Evolutionary conservation across 2,113 vertebrate genomes (phyloP).

Genomic region (Malurus melanocephalus): DNA sequence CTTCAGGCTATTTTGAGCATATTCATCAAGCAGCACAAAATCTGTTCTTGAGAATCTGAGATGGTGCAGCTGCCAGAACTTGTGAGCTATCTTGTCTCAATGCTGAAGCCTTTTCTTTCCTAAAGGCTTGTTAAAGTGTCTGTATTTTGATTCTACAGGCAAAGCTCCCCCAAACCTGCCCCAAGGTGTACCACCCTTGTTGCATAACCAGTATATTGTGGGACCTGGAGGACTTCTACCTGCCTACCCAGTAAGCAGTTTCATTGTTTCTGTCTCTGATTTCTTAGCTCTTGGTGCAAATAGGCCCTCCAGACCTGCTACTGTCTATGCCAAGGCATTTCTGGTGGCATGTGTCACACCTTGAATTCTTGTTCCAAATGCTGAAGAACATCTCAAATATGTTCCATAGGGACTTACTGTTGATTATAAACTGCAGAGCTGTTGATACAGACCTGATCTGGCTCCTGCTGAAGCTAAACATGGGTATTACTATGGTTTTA

Average conservation of each 20-base stretch:
- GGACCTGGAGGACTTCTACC: slow-evolving; percentile 95
- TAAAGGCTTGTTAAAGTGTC: slow-evolving; percentile 2
- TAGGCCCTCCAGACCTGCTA: background rate
- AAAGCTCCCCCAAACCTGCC: slow-evolving; percentile 94
- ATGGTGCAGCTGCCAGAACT: background rate
- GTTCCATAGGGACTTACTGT: background rate
- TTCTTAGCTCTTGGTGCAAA: background rate
- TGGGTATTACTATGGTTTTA: background rate
- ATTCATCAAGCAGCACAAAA: background rate
- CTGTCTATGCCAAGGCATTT: background rate
- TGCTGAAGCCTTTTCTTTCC: background rate
- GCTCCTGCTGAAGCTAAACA: background rate
- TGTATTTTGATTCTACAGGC: slow-evolving; percentile 76
- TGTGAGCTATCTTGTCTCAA: background rate
- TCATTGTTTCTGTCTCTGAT: background rate
- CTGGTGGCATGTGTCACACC: background rate
- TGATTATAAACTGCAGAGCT: background rate
- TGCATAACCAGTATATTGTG: slow-evolving; percentile 97
- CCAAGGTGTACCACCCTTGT: slow-evolving; percentile 90
- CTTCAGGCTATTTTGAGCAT: background rate
- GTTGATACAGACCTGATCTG: background rate
- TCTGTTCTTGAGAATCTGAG: background rate
- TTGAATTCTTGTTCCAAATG: background rate
- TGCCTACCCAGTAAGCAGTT: slow-evolving; percentile 90
- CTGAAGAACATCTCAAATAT: background rate